A percentile compares a stretch with the other conserved stretches of the same genome.
Evolutionary conservation across 2,888 invertebrate species (phyloP).

Genomic region (Sinohyriopsis cumingii): DNA sequence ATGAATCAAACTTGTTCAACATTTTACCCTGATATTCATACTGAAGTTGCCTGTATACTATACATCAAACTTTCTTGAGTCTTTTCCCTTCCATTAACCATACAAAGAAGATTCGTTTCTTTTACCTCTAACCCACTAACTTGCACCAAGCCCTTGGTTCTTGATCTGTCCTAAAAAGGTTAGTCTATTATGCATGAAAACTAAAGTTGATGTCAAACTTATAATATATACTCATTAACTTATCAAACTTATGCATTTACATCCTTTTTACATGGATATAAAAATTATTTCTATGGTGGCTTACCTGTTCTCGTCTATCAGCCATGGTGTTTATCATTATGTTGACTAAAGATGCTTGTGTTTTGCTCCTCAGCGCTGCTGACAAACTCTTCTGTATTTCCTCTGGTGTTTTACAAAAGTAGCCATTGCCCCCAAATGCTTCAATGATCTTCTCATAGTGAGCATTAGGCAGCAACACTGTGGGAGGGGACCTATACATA

Average conservation of each 20-base stretch:
- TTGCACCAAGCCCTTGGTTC: too few relatives aligned
- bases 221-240: neutral
- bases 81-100: too few relatives aligned
- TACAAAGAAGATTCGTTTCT: too few relatives aligned
- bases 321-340: slow-evolving; percentile 90
- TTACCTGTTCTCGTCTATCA: slow-evolving; percentile 87
- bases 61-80: too few relatives aligned
- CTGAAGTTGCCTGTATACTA: too few relatives aligned
- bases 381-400: slow-evolving; percentile 83
- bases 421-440: slow-evolving; percentile 87
- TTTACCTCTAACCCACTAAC: too few relatives aligned
- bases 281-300: neutral
- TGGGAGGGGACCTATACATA: slow-evolving; percentile 85
- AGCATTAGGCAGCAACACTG: slow-evolving; percentile 83
- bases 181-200: too few relatives aligned
- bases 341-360: slow-evolving; percentile 90
- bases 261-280: too few relatives aligned
- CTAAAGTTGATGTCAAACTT: too few relatives aligned
- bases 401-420: slow-evolving; percentile 84
- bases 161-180: too few relatives aligned
- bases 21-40: too few relatives aligned
- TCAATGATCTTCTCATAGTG: slow-evolving; percentile 93
- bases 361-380: slow-evolving; percentile 79
- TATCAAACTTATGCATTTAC: neutral
- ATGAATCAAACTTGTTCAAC: too few relatives aligned